Conservation (phyloP, 2,797 vertebrate species). For the Pseudochaenichthys georgianus region DNA sequence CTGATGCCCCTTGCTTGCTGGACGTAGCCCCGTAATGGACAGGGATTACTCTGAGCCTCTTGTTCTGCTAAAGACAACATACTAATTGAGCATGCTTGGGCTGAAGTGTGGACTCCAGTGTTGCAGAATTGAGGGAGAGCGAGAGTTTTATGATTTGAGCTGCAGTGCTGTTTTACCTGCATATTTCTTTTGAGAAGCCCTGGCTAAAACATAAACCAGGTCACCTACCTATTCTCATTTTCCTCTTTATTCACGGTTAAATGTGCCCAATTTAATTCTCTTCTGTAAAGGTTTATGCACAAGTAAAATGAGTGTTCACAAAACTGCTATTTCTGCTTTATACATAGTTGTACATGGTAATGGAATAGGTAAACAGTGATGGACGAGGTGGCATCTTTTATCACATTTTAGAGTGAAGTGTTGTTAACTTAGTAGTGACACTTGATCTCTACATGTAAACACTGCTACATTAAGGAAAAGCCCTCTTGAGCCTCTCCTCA, state of each 20-base stretch:
- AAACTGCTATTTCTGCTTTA: background rate
- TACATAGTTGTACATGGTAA: background rate
- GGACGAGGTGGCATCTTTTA: background rate
- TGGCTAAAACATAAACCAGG: conserved; percentile 25
- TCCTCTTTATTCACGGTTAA: background rate
- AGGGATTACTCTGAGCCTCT: conserved; percentile 62
- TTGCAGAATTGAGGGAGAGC: conserved; percentile 23
- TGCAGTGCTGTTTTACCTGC: conserved; percentile 51
- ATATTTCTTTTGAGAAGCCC: conserved; percentile 12
- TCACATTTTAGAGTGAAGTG: background rate
- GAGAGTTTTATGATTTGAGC: conserved; percentile 32
- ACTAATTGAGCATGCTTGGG: conserved; percentile 30
- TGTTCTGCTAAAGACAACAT: conserved; percentile 60
- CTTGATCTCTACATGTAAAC: conserved; percentile 17
- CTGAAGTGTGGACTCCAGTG: conserved; percentile 48
- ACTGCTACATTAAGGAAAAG: conserved; percentile 16
- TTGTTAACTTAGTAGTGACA: conserved; percentile 7
- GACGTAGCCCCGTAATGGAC: conserved; percentile 46
- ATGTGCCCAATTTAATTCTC: conserved; percentile 1
- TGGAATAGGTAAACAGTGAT: too few species aligned
- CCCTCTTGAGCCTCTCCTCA: conserved; percentile 3
- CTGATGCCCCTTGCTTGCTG: conserved; percentile 46
- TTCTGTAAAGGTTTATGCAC: background rate
- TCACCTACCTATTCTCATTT: conserved; percentile 4
- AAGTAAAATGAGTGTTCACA: background rate